These are phyloP conservation scores for Limnothrissa miodon DNA, from an alignment of 2,113 vertebrate species.

Conservation along the genomic window DNA sequence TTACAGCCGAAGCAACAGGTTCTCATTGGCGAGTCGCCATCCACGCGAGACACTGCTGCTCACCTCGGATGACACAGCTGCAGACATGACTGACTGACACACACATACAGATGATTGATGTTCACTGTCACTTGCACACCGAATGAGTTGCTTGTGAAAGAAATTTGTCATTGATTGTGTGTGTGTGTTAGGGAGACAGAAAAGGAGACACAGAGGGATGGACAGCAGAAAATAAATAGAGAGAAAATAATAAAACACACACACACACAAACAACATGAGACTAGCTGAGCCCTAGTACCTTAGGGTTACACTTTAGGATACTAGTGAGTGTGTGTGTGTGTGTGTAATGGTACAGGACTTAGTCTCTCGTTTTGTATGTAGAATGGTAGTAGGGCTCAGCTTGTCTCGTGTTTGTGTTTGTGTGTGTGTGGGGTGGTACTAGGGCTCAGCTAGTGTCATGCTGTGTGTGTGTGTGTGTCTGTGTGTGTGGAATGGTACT, in stretches of 20 bases:
- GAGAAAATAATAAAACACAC: not conserved
- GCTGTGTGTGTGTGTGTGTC: not conserved
- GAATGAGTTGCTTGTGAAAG: not conserved
- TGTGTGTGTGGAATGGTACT: not conserved
- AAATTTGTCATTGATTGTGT: not conserved
- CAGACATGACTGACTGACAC: constrained; percentile 17
- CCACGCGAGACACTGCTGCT: not conserved
- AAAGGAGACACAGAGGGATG: not conserved
- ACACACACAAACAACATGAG: too few relatives aligned
- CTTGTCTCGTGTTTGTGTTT: too few relatives aligned
- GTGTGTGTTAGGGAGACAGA: not conserved
- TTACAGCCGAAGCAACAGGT: not conserved
- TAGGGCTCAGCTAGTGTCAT: too few relatives aligned
- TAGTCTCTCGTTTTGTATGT: too few relatives aligned
- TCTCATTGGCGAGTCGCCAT: not conserved
- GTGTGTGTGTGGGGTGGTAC: not conserved
- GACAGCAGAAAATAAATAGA: not conserved
- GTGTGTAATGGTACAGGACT: too few relatives aligned
- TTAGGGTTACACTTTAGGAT: too few relatives aligned
- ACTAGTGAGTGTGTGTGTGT: too few relatives aligned
- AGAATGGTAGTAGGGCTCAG: too few relatives aligned
- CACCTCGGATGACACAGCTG: constrained; percentile 8
- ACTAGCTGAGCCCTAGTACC: too few relatives aligned
- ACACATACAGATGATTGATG: not conserved
- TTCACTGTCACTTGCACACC: not conserved